phyloP scores from a whole-genome alignment of 2,888 invertebrate species.

The Plagiodera versicolora region DNA sequence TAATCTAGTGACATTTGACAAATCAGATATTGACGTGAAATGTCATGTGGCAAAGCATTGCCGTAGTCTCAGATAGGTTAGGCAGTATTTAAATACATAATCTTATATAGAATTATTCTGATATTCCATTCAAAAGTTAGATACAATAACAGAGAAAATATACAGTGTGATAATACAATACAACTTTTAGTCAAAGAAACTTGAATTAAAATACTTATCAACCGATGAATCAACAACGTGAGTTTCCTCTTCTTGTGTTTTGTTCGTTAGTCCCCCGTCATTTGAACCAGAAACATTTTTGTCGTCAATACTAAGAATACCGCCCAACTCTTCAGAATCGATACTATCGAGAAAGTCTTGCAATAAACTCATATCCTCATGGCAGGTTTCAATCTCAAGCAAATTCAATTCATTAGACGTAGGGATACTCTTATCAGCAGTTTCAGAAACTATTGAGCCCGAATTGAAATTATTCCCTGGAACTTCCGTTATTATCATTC shows the following conservation, averaged over 20 bases:
- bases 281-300: neutral
- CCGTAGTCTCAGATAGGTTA: too few relatives aligned
- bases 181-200: neutral
- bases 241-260: neutral
- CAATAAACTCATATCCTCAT: slow-evolving; percentile 33
- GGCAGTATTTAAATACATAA: too few relatives aligned
- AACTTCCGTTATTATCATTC: neutral
- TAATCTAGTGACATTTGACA: slow-evolving; percentile 5
- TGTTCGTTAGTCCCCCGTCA: neutral
- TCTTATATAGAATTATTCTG: too few relatives aligned
- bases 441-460: neutral
- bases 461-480: neutral
- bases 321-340: slow-evolving; percentile 27
- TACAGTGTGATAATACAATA: too few relatives aligned
- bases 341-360: slow-evolving; percentile 36
- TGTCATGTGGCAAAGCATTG: too few relatives aligned
- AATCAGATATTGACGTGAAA: too few relatives aligned
- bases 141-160: too few relatives aligned
- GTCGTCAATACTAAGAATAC: slow-evolving; percentile 8
- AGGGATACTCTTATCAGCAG: neutral
- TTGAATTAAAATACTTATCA: slow-evolving; percentile 20
- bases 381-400: slow-evolving; percentile 30
- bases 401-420: slow-evolving; percentile 16
- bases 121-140: too few relatives aligned
- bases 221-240: slow-evolving; percentile 3